phyloP scores from a whole-genome alignment of 2,797 vertebrate species.

The Darevskia nairensis region DNA sequence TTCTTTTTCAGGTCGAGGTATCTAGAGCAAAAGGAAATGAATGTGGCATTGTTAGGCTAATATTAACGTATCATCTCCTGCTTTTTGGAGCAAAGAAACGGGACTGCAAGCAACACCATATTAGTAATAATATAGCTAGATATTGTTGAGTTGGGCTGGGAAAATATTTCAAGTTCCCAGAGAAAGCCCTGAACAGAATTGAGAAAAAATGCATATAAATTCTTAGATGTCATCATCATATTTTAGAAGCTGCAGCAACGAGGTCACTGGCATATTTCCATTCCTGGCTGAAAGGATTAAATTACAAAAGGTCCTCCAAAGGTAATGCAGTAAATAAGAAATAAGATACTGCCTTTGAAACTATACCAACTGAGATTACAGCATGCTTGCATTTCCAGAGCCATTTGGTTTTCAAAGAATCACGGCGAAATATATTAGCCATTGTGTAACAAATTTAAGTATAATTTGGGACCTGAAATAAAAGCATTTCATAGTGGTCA shows the following conservation, averaged over 20 bases:
- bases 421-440: background rate
- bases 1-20: background rate
- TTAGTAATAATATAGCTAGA: background rate
- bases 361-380: background rate
- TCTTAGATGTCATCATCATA: background rate
- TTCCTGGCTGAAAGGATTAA: slow-evolving; percentile 7
- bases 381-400: background rate
- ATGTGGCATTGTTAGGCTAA: background rate
- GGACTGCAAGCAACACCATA: background rate
- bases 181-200: background rate
- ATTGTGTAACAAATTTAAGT: background rate
- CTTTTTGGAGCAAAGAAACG: background rate
- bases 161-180: background rate
- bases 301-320: slow-evolving; percentile 25
- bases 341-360: slow-evolving; percentile 23
- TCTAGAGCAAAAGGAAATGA: background rate
- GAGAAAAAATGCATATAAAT: background rate
- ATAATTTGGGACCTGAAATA: background rate
- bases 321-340: slow-evolving; percentile 20
- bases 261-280: slow-evolving; percentile 5
- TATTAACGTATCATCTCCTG: background rate
- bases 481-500: background rate
- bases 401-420: slow-evolving; percentile 8
- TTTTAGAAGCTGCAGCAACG: background rate
- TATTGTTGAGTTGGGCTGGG: background rate